Conservation (phyloP, 1,140 invertebrate genomes). For the Euglossa dilemma region DNA sequence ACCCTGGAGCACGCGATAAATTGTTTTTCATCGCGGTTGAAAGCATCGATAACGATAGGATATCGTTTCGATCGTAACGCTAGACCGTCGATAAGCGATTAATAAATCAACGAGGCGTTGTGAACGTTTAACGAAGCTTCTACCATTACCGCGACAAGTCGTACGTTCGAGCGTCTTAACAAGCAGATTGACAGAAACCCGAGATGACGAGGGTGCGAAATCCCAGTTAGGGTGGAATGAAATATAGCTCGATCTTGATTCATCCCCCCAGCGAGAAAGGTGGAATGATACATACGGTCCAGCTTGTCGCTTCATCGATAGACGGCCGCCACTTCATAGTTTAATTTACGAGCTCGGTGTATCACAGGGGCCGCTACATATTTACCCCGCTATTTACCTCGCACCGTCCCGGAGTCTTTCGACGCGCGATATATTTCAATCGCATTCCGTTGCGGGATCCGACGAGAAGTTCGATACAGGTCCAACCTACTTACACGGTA, state of each 20-base stretch:
- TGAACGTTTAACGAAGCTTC: no score
- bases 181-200: not conserved
- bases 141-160: no score
- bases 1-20: no score
- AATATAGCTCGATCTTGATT: not conserved
- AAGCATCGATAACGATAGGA: no score
- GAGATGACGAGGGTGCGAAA: not conserved
- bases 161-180: no score
- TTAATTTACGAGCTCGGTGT: not conserved
- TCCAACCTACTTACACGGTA: not conserved
- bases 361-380: not conserved
- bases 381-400: not conserved
- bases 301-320: not conserved
- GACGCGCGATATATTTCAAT: not conserved
- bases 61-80: no score
- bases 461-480: not conserved
- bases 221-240: not conserved
- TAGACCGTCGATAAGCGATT: no score
- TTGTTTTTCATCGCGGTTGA: no score
- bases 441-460: not conserved
- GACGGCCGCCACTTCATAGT: not conserved
- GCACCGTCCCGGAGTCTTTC: not conserved
- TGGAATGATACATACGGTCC: not conserved
- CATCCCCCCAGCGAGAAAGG: not conserved
- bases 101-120: no score